These are phyloP conservation scores for Macrobrachium rosenbergii DNA, from an alignment of 1,140 invertebrate species.

Conservation along the genomic window DNA sequence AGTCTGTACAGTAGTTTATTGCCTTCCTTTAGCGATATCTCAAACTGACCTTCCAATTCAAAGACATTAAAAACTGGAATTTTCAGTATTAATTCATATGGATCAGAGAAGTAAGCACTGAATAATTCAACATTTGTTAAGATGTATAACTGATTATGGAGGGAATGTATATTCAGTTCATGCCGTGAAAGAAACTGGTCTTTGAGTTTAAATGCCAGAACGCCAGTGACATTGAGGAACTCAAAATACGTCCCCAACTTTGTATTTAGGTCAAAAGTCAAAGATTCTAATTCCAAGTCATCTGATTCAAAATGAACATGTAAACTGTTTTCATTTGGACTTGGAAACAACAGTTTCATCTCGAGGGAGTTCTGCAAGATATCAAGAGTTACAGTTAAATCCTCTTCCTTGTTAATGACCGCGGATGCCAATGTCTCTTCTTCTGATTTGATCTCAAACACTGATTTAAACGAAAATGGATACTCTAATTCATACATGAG, in stretches of 20 bases:
- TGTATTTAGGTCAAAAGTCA: neutral
- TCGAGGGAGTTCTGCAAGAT: neutral
- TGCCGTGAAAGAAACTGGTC: neutral
- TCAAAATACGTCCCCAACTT: neutral
- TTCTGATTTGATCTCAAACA: too few species aligned
- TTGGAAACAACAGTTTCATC: conserved; percentile 6
- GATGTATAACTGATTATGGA: neutral
- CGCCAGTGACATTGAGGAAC: conserved; percentile 5
- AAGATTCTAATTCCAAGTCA: conserved; percentile 28
- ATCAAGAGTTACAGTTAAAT: too few species aligned
- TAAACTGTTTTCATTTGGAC: neutral
- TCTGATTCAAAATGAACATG: neutral
- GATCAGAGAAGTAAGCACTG: conserved; percentile 7
- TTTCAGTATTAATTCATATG: conserved; percentile 7
- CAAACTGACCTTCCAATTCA: conserved; percentile 24
- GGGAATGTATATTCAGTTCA: neutral
- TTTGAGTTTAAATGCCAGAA: neutral
- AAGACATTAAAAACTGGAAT: conserved; percentile 24
- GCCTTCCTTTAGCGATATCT: neutral
- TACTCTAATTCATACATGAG: too few species aligned
- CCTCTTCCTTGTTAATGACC: too few species aligned
- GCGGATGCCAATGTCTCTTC: too few species aligned
- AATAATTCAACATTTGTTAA: neutral
- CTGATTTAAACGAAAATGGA: too few species aligned
- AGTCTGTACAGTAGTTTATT: conserved; percentile 12